phyloP scores from a whole-genome alignment of 2,888 invertebrate species.

The Boloria selene region DNA sequence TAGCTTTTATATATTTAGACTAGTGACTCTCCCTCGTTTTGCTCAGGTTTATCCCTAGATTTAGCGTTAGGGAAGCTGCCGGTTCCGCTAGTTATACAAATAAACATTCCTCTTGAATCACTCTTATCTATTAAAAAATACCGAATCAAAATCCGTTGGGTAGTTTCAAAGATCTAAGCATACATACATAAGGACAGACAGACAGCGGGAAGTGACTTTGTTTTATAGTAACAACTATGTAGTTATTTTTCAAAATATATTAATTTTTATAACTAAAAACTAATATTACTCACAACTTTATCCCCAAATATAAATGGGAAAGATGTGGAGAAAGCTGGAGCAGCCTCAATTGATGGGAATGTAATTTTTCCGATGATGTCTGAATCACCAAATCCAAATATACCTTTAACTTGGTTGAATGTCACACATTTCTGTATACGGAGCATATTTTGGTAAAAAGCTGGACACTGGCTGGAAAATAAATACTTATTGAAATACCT shows the following conservation, averaged over 20 bases:
- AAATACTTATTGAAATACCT: neutral
- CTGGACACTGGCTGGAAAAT: constrained; percentile 87
- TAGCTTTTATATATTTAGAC: too few species aligned
- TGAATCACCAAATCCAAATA: constrained; percentile 98
- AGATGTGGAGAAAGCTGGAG: constrained; percentile 94
- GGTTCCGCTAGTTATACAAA: too few species aligned
- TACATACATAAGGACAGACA: too few species aligned
- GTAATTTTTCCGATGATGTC: constrained; percentile 98
- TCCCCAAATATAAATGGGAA: constrained; percentile 95
- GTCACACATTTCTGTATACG: constrained; percentile 97
- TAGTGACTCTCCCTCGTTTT: too few species aligned
- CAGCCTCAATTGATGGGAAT: constrained; percentile 98
- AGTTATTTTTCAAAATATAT: neutral
- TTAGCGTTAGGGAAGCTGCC: too few species aligned
- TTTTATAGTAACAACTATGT: too few species aligned
- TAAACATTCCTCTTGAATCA: too few species aligned
- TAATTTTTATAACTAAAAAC: neutral
- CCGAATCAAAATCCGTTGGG: too few species aligned
- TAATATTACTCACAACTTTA: constrained; percentile 81
- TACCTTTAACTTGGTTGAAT: constrained; percentile 98
- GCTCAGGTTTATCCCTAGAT: too few species aligned
- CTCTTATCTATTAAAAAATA: too few species aligned
- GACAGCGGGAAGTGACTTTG: too few species aligned
- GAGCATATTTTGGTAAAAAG: constrained; percentile 96
- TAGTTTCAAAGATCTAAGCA: too few species aligned